phyloP scores from a whole-genome alignment of 2,113 vertebrate species.

The Leucoraja erinaceus region DNA sequence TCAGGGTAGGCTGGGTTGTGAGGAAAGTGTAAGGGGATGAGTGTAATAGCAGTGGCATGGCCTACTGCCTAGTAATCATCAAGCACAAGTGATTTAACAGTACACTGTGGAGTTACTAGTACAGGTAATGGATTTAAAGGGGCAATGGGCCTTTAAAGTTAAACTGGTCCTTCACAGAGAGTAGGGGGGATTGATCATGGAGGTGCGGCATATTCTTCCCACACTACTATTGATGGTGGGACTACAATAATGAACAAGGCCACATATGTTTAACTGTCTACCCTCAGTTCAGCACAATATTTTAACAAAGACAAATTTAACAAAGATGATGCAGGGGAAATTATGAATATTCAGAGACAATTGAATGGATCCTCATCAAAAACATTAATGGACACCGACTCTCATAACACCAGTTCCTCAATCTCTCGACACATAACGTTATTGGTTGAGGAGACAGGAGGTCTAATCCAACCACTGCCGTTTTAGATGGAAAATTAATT shows the following conservation, averaged over 20 bases:
- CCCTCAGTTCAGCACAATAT: neutral
- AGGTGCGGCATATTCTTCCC: neutral
- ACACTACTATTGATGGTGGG: neutral
- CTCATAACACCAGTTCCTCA: neutral
- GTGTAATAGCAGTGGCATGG: no score
- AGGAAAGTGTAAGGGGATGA: no score
- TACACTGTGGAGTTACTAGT: neutral
- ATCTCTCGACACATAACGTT: neutral
- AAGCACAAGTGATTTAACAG: no score
- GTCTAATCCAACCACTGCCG: neutral
- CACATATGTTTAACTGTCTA: neutral
- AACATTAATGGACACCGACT: neutral
- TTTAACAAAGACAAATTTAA: neutral
- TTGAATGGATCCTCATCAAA: neutral
- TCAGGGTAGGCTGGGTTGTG: no score
- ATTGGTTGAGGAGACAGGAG: neutral
- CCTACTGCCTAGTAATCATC: no score
- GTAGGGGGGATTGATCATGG: neutral
- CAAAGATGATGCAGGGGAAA: no score
- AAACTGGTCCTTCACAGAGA: neutral
- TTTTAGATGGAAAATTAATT: neutral
- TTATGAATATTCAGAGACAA: neutral
- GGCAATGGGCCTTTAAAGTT: neutral
- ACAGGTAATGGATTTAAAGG: neutral
- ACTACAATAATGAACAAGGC: neutral